Evolutionary conservation across 2,888 invertebrate genomes (phyloP), one percentile per base, ranked within the genome.

Genomic region (Gymnocheta viridis): DNA sequence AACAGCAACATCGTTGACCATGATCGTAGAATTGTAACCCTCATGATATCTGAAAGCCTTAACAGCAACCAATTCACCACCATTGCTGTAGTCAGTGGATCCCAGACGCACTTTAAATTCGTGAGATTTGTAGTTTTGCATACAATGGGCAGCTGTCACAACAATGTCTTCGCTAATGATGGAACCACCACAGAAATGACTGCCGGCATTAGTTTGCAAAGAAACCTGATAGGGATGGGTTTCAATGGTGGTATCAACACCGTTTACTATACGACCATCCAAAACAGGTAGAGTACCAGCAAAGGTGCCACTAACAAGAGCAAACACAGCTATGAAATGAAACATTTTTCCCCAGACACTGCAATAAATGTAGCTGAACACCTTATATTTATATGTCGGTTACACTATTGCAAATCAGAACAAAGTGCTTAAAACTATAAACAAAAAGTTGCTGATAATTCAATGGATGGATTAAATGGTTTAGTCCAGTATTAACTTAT

Each of bases 181-280:
- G n/a, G 92, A 91, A 35, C 92, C 93, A 32, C 93, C 93, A 73
- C 93, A 93, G 82, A 90, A 90, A 82, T 93, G 93, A n/a, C 67
- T 82, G 10, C 89, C 90, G 35, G 35, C 29, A 3, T 85, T 76
- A 5, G 86, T 84, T 81, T 91, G 90, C 14, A 93, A 81, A 0
- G 93, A 92, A 0, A 93, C 91, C 89, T 93, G 93, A 82, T 92
- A 92, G 9, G 93, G 93, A 85, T 90, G 90, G 1, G 87, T 87
- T 27, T 89, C 87, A 73, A 93, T 93, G 7, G 89, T 86, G 12
- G 90, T 91, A 19, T 86, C 82, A 19, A 87, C 87, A 12, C 93
- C 93, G 29, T 93, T 93, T 2, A 93, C 92, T 76, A 93, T 93
- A 76, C 91, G 89, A 0, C 91, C 92, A 14, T 87, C 86, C 4